Evolutionary conservation across 2,113 vertebrate genomes (phyloP), one percentile per base, ranked within the genome.

Genomic region (Merops nubicus): DNA sequence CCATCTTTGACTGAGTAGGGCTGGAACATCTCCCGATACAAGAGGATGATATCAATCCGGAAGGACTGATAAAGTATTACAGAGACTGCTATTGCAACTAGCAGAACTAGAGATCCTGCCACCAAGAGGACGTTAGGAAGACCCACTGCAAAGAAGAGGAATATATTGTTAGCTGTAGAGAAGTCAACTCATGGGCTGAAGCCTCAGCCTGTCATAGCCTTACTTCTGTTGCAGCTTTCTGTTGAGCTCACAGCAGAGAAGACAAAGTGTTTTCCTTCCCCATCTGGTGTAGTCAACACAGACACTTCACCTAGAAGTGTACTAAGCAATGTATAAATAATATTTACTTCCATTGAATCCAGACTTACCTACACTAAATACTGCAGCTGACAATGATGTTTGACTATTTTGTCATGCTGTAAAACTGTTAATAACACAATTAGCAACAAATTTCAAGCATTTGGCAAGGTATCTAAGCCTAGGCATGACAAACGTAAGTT

Each of bases 11-110:
- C 57, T 43, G 94, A 86, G 76, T 92, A 67, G 63, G 93, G 93
- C 82, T 82, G 96, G 79, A 93, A 95, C 86, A 92, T 68, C 9
- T 96, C 86, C 85, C 97, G 96, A 85, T 96, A 98, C 16, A 97
- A 40, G 11, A 98, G 91, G 78, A 93, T 53, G 0, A 97, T 43
- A 50, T 98, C 97, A 85, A 94, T 96, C 97, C 92, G 96, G 88
- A 98, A 97, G n/a, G 92, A 93, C 73, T 97, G 97, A 36, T 97
- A 93, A 72, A 96, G 75, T 48, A 91, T 69, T 69, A 96, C 23
- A 31, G 81, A 85, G 34, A 91, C 7, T 31, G 69, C 92, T 82
- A 95, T 67, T 59, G 91, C 51, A 47, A 95, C 45, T 25, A 98
- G 74, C 53, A 98, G 77, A 53, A 83, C 29, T 65, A 96, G 94